phyloP scores from a whole-genome alignment of 37 sponge, comb jelly and placozoan species.

The Spongilla lacustris region DNA sequence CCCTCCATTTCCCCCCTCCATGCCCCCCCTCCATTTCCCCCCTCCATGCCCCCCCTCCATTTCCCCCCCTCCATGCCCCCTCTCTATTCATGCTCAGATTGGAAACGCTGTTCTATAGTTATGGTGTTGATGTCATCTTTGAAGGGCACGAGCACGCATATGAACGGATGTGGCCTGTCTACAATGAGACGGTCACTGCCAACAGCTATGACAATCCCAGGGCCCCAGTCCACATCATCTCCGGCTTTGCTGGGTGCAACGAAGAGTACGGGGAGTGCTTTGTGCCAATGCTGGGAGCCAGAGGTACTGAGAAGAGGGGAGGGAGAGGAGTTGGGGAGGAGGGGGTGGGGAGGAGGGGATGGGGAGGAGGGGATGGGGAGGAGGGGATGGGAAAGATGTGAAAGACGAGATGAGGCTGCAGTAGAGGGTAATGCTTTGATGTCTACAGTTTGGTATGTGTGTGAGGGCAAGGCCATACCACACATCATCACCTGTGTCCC shows the following conservation, averaged over 20 bases:
- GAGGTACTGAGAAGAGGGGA: neutral
- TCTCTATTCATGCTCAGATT: conserved; percentile 5
- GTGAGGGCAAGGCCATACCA: too few species aligned
- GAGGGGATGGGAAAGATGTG: neutral
- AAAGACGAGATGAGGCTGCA: neutral
- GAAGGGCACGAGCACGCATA: conserved; percentile 60
- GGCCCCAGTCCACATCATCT: conserved; percentile 41
- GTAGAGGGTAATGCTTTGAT: neutral
- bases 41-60: too few species aligned
- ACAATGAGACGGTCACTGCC: conserved; percentile 36
- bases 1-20: too few species aligned
- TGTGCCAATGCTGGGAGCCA: conserved; percentile 31
- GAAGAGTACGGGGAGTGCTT: neutral
- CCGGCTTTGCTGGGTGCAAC: conserved; percentile 35
- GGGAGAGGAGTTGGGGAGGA: neutral
- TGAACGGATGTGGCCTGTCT: conserved; percentile 61
- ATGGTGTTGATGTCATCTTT: conserved; percentile 47
- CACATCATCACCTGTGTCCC: too few species aligned
- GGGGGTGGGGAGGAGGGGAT: neutral
- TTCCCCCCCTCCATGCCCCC: too few species aligned
- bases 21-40: too few species aligned
- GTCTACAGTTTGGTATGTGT: too few species aligned
- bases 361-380: neutral
- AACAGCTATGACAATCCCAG: conserved; percentile 27
- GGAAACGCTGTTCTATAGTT: conserved; percentile 52